Percentiles rank a stretch among this genome's conserved stretches.
Evolutionary conservation across 1,140 invertebrate genomes (phyloP).

Genomic region (Sycophila sp.): DNA sequence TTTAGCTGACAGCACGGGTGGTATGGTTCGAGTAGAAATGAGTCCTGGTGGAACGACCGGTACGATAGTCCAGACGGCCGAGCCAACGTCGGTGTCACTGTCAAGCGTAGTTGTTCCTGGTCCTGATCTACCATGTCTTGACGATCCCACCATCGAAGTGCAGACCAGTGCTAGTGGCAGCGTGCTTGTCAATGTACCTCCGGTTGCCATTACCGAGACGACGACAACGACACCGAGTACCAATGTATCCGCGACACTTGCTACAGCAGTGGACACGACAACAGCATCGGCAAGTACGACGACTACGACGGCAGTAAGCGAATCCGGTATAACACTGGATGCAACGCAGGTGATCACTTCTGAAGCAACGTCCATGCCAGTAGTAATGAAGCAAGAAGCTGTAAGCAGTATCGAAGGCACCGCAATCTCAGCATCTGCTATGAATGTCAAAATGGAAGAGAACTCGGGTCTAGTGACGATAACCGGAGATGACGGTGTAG

Average conservation of each 20-base stretch:
- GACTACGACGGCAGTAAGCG: not conserved
- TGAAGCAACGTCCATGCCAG: not conserved
- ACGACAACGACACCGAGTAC: conserved; percentile 1
- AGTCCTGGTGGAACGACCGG: conserved; percentile 74
- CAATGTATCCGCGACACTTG: conserved; percentile 35
- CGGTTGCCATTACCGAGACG: conserved; percentile 4
- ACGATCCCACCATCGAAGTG: conserved; percentile 46
- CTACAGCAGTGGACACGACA: conserved; percentile 1
- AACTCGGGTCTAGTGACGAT: conserved; percentile 63
- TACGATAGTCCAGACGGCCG: conserved; percentile 67
- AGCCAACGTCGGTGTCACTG: conserved; percentile 25
- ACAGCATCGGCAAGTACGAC: conserved; percentile 27
- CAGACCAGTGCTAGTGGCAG: not conserved
- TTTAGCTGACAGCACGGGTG: conserved; percentile 69
- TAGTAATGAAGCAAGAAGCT: not conserved
- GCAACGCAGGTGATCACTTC: conserved; percentile 37
- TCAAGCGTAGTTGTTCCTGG: conserved; percentile 59
- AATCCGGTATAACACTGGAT: conserved; percentile 28
- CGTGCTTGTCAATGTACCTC: not conserved
- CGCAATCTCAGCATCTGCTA: not conserved
- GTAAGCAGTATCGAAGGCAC: conserved; percentile 9
- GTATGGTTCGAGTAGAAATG: conserved; percentile 75
- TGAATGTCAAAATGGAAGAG: conserved; percentile 46
- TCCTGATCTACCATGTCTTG: conserved; percentile 62
- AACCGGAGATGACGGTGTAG: conserved; percentile 67